Evolutionary conservation across 2,113 vertebrate species (phyloP).

Genomic region (Thermophis baileyi): DNA sequence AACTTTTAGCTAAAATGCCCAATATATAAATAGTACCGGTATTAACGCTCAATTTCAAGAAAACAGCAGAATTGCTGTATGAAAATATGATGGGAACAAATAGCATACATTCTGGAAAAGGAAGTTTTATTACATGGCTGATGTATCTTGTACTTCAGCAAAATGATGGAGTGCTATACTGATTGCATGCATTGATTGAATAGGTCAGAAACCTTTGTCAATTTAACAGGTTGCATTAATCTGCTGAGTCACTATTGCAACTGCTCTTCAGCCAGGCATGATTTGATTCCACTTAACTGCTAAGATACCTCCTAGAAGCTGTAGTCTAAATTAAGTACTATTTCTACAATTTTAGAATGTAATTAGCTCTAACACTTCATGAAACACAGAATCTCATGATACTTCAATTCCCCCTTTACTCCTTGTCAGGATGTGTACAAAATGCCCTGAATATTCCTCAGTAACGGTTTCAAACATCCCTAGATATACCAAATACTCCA

Average conservation of each 20-base stretch:
- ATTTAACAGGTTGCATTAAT: constrained; percentile 31
- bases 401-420: constrained; percentile 20
- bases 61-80: not conserved
- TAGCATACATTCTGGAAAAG: not conserved
- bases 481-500: not conserved
- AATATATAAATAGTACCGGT: not conserved
- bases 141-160: not conserved
- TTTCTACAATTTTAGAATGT: not conserved
- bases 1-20: not conserved
- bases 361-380: not conserved
- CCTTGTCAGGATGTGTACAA: constrained; percentile 24
- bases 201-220: constrained; percentile 10
- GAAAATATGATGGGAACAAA: not conserved
- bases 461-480: not conserved
- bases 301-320: constrained; percentile 29
- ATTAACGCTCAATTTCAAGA: not conserved
- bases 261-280: constrained; percentile 39
- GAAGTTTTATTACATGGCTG: not conserved
- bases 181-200: not conserved
- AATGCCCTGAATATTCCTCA: not conserved
- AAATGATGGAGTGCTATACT: not conserved
- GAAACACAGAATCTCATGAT: not conserved
- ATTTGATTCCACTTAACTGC: constrained; percentile 51
- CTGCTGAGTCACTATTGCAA: constrained; percentile 56
- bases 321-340: constrained; percentile 2